phyloP scores from a whole-genome alignment of 2,113 vertebrate genomes.

The Lepidothrix coronata region DNA sequence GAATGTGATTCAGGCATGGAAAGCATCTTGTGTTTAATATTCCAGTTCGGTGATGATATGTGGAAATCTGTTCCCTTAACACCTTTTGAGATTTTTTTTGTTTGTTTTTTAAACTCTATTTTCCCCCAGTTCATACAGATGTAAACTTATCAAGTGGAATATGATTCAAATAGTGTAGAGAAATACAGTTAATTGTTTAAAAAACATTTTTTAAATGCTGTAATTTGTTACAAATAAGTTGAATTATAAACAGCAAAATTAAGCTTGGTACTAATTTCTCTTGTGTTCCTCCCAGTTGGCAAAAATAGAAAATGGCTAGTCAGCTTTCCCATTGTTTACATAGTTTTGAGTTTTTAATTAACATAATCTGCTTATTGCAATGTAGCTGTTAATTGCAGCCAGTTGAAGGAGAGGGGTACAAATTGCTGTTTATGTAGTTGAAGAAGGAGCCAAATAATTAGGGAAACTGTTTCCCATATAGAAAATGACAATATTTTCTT shows the following conservation, averaged over 20 bases:
- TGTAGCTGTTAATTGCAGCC: constrained; percentile 65
- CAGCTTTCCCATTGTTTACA: constrained; percentile 68
- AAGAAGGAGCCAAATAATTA: constrained; percentile 69
- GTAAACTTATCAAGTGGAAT: background rate
- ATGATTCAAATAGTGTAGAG: background rate
- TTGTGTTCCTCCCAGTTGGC: constrained; percentile 50
- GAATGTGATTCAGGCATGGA: background rate
- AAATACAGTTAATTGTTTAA: background rate
- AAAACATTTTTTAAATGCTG: background rate
- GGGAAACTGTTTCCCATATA: constrained; percentile 53
- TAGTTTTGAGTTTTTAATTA: constrained; percentile 67
- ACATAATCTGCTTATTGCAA: constrained; percentile 67
- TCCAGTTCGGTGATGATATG: background rate
- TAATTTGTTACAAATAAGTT: constrained; percentile 47
- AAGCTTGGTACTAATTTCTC: constrained; percentile 48
- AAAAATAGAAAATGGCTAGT: constrained; percentile 68
- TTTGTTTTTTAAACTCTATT: background rate
- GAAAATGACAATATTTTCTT: constrained; percentile 54
- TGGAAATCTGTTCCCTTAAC: background rate
- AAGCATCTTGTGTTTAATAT: background rate
- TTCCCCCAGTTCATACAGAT: background rate
- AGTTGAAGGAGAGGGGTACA: constrained; percentile 65
- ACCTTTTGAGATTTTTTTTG: background rate
- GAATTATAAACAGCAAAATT: constrained; percentile 45
- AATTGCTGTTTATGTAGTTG: constrained; percentile 63